These are phyloP conservation scores for Syngnathus acus DNA, from an alignment of 2,797 vertebrate species.

Conservation along the genomic window DNA sequence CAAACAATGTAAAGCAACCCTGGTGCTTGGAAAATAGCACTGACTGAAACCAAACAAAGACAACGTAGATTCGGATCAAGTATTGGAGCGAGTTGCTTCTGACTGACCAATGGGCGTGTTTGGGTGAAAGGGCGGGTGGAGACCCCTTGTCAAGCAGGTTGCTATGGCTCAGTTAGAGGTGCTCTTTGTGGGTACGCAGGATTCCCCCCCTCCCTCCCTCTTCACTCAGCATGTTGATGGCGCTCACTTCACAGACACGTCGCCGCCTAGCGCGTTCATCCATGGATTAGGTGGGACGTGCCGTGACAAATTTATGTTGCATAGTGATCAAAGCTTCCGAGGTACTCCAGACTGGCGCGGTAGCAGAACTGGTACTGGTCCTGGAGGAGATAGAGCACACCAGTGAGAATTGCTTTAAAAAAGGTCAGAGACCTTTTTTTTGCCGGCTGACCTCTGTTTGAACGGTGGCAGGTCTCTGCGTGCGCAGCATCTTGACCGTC, in stretches of 20 bases:
- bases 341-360: constrained; percentile 95
- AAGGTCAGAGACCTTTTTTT: neutral
- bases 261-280: constrained; percentile 49
- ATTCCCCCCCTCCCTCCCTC: constrained; percentile 21
- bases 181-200: constrained; percentile 67
- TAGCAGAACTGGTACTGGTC: constrained; percentile 99
- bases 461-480: constrained; percentile 96
- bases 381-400: constrained; percentile 53
- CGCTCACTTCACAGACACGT: constrained; percentile 52
- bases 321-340: constrained; percentile 99
- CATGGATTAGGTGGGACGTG: constrained; percentile 56
- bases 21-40: constrained; percentile 53
- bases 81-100: constrained; percentile 59
- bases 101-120: constrained; percentile 54
- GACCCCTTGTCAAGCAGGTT: constrained; percentile 76
- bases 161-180: constrained; percentile 94
- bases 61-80: constrained; percentile 51
- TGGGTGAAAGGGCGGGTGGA: constrained; percentile 46
- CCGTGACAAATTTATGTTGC: constrained; percentile 84
- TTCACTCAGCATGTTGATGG: constrained; percentile 57
- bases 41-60: constrained; percentile 31
- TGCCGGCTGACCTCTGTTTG: constrained; percentile 86
- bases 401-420: neutral
- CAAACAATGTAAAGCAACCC: constrained; percentile 52
- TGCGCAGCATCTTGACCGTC: constrained; percentile 99